Conservation (phyloP, 2,888 invertebrate species). For the Cremastinae sp. region DNA sequence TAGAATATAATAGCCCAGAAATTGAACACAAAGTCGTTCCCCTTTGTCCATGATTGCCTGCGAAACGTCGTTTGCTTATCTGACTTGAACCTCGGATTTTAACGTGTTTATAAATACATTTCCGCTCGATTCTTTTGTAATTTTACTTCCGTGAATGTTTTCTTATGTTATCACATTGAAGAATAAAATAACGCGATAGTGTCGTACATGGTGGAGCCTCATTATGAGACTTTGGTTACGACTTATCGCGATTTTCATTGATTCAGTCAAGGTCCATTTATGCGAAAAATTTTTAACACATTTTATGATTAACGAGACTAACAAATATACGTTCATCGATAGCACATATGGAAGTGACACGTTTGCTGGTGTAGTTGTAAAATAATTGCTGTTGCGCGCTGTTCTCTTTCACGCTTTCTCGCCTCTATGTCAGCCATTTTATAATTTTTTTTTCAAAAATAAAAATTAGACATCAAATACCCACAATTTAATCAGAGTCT, state of each 20-base stretch:
- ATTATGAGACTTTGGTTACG: slow-evolving; percentile 50
- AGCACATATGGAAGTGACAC: slow-evolving; percentile 38
- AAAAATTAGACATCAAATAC: no score
- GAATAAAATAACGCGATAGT: slow-evolving; percentile 38
- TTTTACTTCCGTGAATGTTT: slow-evolving; percentile 22
- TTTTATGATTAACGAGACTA: slow-evolving; percentile 27
- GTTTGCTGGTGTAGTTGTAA: slow-evolving; percentile 53
- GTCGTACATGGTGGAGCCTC: slow-evolving; percentile 48
- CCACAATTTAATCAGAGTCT: no score
- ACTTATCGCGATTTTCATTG: slow-evolving; percentile 47
- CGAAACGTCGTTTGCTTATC: slow-evolving; percentile 35
- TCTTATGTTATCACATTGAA: slow-evolving; percentile 42
- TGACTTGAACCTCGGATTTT: slow-evolving; percentile 24
- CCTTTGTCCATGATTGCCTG: slow-evolving; percentile 34
- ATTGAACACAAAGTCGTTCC: slow-evolving; percentile 48
- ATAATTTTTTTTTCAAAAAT: no score
- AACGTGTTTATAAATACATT: not conserved
- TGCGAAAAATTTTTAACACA: slow-evolving; percentile 27
- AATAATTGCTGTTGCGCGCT: slow-evolving; percentile 49
- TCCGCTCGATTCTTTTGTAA: not conserved
- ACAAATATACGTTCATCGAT: slow-evolving; percentile 17
- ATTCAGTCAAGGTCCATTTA: slow-evolving; percentile 47
- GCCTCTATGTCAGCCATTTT: not conserved
- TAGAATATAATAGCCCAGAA: slow-evolving; percentile 8
- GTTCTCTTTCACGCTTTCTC: slow-evolving; percentile 13